Evolutionary conservation across 2,888 invertebrate species (phyloP), one percentile per base, ranked within the genome.

Genomic region (Leptodirus hochenwartii): DNA sequence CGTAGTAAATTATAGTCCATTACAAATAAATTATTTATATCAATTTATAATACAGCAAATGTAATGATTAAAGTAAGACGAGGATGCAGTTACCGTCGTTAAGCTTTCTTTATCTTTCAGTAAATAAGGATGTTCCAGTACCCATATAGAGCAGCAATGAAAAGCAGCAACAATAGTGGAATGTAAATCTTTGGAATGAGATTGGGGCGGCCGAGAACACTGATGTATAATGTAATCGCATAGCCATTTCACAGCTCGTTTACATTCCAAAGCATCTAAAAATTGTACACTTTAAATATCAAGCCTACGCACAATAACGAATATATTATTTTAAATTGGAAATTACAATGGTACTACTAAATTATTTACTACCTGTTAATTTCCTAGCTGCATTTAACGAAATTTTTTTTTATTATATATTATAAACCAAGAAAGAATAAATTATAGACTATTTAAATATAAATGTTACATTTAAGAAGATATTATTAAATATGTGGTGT

Each of bases 141-240:
- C 63, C 95, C 96, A 96, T 12, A 85, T 73, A 5, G 88, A 68
- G 49, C 91, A 69, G 59, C 95, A 80, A 50, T 82, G 64, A 65
- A 93, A 84, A 33, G 98, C 77, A 41, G 87, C 81, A 44, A 95
- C 87, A 37, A 88, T 87, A 27, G 88, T 82, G 13, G 91, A 91
- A 60, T 95, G 93, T 39, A 88, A 64, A 61, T 88, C 88, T 52
- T 88, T 82, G 27, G 87, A 88, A 60, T 91, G 90, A 24, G 79
- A 84, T 33, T 76, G 91, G 31, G 87, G 95, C 31, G 90, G 95
- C 39, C 90, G 73, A 45, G 82, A 82, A 61, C 93, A 91, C 53
- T 93, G 93, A 53, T 82, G 80, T 31, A 84, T 77, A 45, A 98
- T 93, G 59, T 95, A 96, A 61, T 96, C 91, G 58, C 96, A 98